Percentiles rank a stretch among this genome's conserved stretches.
Evolutionary conservation across 1,140 invertebrate species (phyloP).

Genomic region (Oedothorax gibbosus): DNA sequence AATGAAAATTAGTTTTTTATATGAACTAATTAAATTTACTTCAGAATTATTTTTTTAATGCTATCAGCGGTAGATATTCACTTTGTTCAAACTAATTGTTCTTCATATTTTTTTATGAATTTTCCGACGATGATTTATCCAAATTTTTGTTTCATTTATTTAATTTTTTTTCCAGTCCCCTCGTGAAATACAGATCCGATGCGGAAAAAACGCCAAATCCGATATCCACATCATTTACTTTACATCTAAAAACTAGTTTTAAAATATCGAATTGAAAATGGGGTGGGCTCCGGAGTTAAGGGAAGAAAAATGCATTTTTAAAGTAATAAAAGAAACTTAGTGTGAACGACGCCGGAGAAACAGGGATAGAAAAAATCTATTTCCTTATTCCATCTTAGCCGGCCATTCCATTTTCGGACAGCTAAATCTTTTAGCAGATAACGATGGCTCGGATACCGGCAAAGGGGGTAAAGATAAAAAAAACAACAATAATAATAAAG

Average conservation of each 20-base stretch:
- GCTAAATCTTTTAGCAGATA: constrained; percentile 60
- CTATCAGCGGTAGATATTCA: too few species aligned
- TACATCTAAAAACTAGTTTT: constrained; percentile 43
- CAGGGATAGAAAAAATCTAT: constrained; percentile 14
- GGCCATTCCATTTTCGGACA: constrained; percentile 59
- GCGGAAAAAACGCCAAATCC: constrained; percentile 15
- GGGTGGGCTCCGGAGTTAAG: not conserved
- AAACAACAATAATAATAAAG: constrained; percentile 35
- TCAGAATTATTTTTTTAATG: too few species aligned
- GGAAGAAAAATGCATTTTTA: constrained; percentile 25
- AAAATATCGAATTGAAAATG: constrained; percentile 30
- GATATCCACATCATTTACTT: constrained; percentile 51
- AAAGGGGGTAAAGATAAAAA: not conserved
- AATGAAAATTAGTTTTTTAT: too few species aligned
- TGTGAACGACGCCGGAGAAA: constrained; percentile 24
- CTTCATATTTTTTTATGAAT: too few species aligned
- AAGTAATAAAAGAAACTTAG: constrained; percentile 45
- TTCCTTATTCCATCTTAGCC: constrained; percentile 47
- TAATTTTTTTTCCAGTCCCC: not conserved
- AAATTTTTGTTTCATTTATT: not conserved
- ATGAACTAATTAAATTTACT: too few species aligned
- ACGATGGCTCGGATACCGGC: constrained; percentile 7
- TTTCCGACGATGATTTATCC: too few species aligned
- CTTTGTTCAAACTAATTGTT: too few species aligned
- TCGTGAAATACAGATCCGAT: not conserved